Base-by-base conservation (phyloP, 2,113 vertebrate genomes). In the Argyrosomus japonicus region DNA sequence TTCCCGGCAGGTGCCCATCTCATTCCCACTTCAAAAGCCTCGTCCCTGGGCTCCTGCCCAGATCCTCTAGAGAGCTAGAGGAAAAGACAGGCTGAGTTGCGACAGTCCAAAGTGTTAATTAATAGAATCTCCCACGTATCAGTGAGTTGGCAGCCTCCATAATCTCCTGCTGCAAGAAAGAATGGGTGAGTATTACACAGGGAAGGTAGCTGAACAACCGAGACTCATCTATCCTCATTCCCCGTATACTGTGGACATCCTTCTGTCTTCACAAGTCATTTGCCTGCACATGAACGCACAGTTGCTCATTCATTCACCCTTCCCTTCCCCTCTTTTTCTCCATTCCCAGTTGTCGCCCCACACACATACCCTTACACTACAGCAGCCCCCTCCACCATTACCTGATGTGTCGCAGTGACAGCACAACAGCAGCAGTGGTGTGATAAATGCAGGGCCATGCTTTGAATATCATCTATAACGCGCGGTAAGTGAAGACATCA, bases 401-500 rank as follows among this genome's bases (percentile, higher is more conserved):
- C 68, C 77, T 86, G 62, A 85, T 77, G 81, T 81, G 83, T 62
- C 17, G 67, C 67, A 40, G 72, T 75, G 85, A 81, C 84, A 79
- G 73, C 61, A 48, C 45, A 47, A 58, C 82, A 69, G 71, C 75
- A 61, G 73, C 62, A 73, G 69, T 2, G 64, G 18, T 19, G 71
- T 88, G 87, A 91, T 90, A 50, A 88, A 93, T 91, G 87, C 72
- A 43, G 60, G 83, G 81, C 79, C 82, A 82, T n/a, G 88, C 87
- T 88, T 86, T 71, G 84, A 90, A 91, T 92, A 87, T 89, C 79
- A 93, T 92, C 87, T 84, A 88, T 88, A 90, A 91, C 85, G 80
- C 87, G 75, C 45, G 32, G 58, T 77, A 87, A 87, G 87, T 76
- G 51, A 71, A 92, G 73, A 91, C 85, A 88, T 90, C 79, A 63